phyloP scores from a whole-genome alignment of 1,140 invertebrate species.

The Berghia stephanieae region DNA sequence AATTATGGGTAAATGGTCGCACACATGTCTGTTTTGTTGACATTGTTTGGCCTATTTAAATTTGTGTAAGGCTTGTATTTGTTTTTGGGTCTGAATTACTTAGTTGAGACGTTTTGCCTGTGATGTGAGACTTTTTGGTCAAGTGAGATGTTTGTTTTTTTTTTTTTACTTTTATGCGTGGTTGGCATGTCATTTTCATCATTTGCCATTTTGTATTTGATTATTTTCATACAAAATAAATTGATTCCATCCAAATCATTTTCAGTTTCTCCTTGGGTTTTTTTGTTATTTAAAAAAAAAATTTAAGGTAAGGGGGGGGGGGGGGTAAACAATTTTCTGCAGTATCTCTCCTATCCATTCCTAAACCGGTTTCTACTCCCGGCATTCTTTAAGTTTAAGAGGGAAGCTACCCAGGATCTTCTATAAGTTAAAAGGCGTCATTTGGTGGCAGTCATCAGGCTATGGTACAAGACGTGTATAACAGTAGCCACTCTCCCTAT shows the following conservation, averaged over 20 bases:
- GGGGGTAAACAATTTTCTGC: not conserved
- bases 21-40: not conserved
- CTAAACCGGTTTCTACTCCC: not conserved
- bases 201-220: not conserved
- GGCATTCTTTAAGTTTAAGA: no score
- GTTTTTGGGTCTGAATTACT: not conserved
- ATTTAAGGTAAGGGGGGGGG: not conserved
- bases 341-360: not conserved
- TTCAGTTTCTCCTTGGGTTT: slow-evolving; percentile 5
- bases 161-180: not conserved
- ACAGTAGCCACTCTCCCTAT: no score
- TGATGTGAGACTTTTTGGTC: not conserved
- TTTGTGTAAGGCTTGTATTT: not conserved
- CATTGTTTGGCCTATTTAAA: not conserved
- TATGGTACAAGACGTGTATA: no score
- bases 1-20: no score
- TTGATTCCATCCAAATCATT: not conserved
- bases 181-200: not conserved
- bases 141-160: not conserved
- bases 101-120: not conserved
- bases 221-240: not conserved
- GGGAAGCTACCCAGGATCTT: no score
- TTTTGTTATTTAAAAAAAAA: not conserved
- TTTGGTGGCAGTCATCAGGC: no score
- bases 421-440: no score